Conservation (phyloP, 1,140 invertebrate genomes). For the Dinothrombium tinctorium region DNA sequence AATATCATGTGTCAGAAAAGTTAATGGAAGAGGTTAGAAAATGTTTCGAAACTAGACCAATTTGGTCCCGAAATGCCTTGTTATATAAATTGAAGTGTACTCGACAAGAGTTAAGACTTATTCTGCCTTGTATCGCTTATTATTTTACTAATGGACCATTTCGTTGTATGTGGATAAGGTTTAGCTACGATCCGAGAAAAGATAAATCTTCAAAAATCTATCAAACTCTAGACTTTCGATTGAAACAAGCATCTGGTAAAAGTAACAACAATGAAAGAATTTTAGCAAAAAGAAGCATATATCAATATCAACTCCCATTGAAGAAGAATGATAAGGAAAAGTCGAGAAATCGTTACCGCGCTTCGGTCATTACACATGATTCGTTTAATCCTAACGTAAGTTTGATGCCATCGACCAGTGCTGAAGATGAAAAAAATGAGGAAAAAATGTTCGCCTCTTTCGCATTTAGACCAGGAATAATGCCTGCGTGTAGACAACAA, state of each 20-base stretch:
- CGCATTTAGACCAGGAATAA: slow-evolving; percentile 9
- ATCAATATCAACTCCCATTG: slow-evolving; percentile 4
- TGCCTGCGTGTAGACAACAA: slow-evolving; percentile 14
- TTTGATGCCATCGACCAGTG: background rate
- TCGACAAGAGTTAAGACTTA: slow-evolving; percentile 38
- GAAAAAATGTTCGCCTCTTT: slow-evolving; percentile 1
- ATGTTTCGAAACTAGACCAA: slow-evolving; percentile 44
- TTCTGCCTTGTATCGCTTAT: slow-evolving; percentile 54
- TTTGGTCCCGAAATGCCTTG: slow-evolving; percentile 58
- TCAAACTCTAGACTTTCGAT: slow-evolving; percentile 23
- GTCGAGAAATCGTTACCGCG: background rate
- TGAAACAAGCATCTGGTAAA: background rate
- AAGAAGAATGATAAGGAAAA: slow-evolving; percentile 1
- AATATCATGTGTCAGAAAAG: background rate
- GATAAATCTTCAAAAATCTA: slow-evolving; percentile 21
- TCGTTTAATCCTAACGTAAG: slow-evolving; percentile 2
- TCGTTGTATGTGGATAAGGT: slow-evolving; percentile 22
- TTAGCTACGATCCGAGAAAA: slow-evolving; percentile 22
- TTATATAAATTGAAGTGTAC: slow-evolving; percentile 29
- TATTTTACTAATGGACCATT: slow-evolving; percentile 64
- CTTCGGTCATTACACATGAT: background rate
- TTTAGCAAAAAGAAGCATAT: slow-evolving; percentile 1
- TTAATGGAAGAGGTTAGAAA: slow-evolving; percentile 5
- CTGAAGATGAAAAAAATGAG: background rate
- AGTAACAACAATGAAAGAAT: background rate